Evolutionary conservation across 1,140 invertebrate species (phyloP).

Genomic region (Drosophila nasuta): DNA sequence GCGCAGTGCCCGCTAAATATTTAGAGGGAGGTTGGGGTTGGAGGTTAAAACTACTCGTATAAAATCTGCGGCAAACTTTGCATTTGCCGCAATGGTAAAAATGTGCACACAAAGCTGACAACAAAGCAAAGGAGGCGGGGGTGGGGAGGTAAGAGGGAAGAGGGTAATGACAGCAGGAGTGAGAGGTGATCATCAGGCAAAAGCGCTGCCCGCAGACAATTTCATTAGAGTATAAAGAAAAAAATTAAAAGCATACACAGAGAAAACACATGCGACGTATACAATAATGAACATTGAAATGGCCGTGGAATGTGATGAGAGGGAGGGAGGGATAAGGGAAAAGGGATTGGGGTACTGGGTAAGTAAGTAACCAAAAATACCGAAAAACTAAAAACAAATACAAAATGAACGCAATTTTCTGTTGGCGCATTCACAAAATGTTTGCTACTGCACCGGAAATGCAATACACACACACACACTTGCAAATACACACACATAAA

Average conservation of each 20-base stretch:
- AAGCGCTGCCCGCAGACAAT: constrained; percentile 72
- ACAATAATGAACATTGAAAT: constrained; percentile 52
- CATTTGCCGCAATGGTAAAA: constrained; percentile 56
- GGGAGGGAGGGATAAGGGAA: background rate
- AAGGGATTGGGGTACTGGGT: constrained; percentile 11
- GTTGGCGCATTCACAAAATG: constrained; percentile 71
- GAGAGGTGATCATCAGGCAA: constrained; percentile 17
- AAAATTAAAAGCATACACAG: constrained; percentile 49
- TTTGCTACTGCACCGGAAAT: constrained; percentile 68
- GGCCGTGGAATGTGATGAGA: constrained; percentile 2
- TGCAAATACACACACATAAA: constrained; percentile 16
- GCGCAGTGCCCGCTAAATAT: constrained; percentile 29
- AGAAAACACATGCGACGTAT: constrained; percentile 31
- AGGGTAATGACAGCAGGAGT: background rate
- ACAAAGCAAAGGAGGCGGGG: constrained; percentile 14
- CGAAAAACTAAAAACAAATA: constrained; percentile 55
- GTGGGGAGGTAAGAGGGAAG: too few relatives aligned
- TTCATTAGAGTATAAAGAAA: constrained; percentile 68
- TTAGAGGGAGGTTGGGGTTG: constrained; percentile 5
- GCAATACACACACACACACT: constrained; percentile 27
- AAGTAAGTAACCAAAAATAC: constrained; percentile 50
- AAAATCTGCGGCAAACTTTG: constrained; percentile 64
- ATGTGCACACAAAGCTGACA: constrained; percentile 19
- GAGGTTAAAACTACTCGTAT: constrained; percentile 24
- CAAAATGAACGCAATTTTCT: constrained; percentile 56